phyloP scores from a whole-genome alignment of 2,797 vertebrate species.

The Phrynocephalus vlangalii region DNA sequence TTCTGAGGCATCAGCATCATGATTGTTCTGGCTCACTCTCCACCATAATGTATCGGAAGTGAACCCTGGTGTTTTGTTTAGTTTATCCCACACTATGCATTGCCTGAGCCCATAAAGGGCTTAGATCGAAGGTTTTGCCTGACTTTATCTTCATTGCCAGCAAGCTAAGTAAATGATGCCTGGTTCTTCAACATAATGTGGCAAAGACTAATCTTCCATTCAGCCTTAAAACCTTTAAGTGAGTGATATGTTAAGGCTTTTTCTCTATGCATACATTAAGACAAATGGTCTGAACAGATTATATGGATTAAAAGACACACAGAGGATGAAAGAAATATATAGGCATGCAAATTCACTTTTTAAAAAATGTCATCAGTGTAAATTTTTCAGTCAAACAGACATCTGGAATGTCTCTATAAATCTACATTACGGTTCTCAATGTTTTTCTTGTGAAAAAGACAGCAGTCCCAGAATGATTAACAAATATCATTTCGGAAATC shows the following conservation, averaged over 20 bases:
- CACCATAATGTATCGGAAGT: neutral
- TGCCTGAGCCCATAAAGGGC: neutral
- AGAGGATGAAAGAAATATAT: neutral
- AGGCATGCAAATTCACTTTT: neutral
- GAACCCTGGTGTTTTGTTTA: neutral
- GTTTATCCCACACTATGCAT: neutral
- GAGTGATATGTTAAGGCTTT: neutral
- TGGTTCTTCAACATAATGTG: neutral
- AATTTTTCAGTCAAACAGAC: constrained; percentile 25
- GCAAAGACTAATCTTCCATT: neutral
- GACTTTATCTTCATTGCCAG: neutral
- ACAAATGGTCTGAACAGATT: neutral
- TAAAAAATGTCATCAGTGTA: neutral
- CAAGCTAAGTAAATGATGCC: neutral
- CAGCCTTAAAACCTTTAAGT: neutral
- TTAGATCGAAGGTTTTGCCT: neutral
- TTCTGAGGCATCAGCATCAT: neutral
- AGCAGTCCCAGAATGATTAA: constrained; percentile 51
- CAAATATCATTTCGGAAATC: constrained; percentile 55
- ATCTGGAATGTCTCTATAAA: constrained; percentile 40
- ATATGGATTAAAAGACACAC: neutral
- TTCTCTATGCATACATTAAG: neutral
- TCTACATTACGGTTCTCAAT: constrained; percentile 43
- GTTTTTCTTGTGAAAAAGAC: constrained; percentile 52
- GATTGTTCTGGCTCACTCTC: neutral